Percentiles rank a stretch among this genome's conserved stretches.
These are phyloP conservation scores for Podarcis cretensis DNA, from an alignment of 2,113 vertebrate species.

Conservation along the genomic window DNA sequence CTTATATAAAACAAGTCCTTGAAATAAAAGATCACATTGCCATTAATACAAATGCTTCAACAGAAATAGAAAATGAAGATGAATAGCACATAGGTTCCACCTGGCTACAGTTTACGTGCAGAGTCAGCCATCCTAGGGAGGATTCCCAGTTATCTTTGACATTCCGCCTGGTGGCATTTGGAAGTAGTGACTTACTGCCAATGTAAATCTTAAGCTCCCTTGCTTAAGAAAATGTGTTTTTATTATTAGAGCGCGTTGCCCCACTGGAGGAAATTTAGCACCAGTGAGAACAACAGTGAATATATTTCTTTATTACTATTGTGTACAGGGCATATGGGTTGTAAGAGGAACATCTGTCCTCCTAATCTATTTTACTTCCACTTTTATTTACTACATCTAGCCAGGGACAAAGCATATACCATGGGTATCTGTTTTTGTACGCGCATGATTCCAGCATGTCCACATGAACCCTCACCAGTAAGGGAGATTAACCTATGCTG, in stretches of 20 bases:
- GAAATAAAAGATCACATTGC: conserved; percentile 9
- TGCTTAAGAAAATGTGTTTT: conserved; percentile 68
- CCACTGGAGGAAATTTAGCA: conserved; percentile 69
- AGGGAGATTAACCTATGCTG: not conserved
- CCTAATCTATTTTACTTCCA: conserved; percentile 61
- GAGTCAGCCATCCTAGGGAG: conserved; percentile 60
- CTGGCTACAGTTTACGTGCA: conserved; percentile 40
- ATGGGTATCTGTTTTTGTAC: not conserved
- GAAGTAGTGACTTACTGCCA: conserved; percentile 53
- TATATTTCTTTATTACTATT: conserved; percentile 73
- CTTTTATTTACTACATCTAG: conserved; percentile 63
- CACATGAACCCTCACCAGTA: not conserved
- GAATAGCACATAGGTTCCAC: conserved; percentile 43
- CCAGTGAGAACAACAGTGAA: conserved; percentile 52
- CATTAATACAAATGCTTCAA: conserved; percentile 48
- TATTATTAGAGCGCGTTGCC: conserved; percentile 70
- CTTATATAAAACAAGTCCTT: conserved; percentile 13
- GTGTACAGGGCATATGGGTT: conserved; percentile 62
- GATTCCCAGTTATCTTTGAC: conserved; percentile 26
- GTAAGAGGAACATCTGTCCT: conserved; percentile 73
- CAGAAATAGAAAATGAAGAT: conserved; percentile 62
- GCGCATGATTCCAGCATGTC: not conserved
- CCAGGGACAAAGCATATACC: conserved; percentile 40
- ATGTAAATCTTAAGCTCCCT: conserved; percentile 57
- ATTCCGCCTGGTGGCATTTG: conserved; percentile 23